Percentiles rank a stretch among this genome's conserved stretches.
These are phyloP conservation scores for Notolabrus celidotus DNA, from an alignment of 2,797 vertebrate genomes.

Conservation along the genomic window DNA sequence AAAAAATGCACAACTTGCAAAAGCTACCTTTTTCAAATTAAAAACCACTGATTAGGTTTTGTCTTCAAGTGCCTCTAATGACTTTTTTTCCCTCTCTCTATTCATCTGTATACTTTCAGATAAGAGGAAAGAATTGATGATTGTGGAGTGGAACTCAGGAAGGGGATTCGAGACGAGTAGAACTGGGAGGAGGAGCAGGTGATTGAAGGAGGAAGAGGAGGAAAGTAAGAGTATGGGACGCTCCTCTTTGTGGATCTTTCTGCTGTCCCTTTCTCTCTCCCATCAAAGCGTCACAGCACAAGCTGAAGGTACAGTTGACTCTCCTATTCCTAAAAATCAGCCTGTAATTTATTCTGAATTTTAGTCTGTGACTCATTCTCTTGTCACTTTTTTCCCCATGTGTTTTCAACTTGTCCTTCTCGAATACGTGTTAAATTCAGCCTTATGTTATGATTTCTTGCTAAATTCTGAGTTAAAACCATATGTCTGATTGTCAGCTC, in stretches of 20 bases:
- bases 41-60: slow-evolving; percentile 44
- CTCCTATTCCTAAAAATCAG: slow-evolving; percentile 3
- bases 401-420: not conserved
- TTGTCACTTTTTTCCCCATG: not conserved
- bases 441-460: not conserved
- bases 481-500: slow-evolving; percentile 42
- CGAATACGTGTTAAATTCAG: not conserved
- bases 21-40: slow-evolving; percentile 39
- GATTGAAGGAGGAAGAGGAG: slow-evolving; percentile 61
- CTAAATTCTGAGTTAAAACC: slow-evolving; percentile 28
- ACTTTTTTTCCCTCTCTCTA: slow-evolving; percentile 31
- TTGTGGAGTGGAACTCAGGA: slow-evolving; percentile 57
- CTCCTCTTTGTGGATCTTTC: slow-evolving; percentile 76
- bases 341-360: slow-evolving; percentile 4
- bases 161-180: slow-evolving; percentile 50
- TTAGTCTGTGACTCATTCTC: not conserved
- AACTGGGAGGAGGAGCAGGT: slow-evolving; percentile 45
- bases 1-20: not conserved
- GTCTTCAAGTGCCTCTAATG: slow-evolving; percentile 52
- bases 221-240: slow-evolving; percentile 78
- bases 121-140: slow-evolving; percentile 71
- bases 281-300: slow-evolving; percentile 72
- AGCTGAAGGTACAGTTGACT: slow-evolving; percentile 79
- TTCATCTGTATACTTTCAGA: slow-evolving; percentile 71
- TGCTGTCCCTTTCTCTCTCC: slow-evolving; percentile 78